Percentiles rank a stretch among this genome's conserved stretches.
These are phyloP conservation scores for Plutomurus gul DNA, from an alignment of 1,140 invertebrate species.

Conservation along the genomic window DNA sequence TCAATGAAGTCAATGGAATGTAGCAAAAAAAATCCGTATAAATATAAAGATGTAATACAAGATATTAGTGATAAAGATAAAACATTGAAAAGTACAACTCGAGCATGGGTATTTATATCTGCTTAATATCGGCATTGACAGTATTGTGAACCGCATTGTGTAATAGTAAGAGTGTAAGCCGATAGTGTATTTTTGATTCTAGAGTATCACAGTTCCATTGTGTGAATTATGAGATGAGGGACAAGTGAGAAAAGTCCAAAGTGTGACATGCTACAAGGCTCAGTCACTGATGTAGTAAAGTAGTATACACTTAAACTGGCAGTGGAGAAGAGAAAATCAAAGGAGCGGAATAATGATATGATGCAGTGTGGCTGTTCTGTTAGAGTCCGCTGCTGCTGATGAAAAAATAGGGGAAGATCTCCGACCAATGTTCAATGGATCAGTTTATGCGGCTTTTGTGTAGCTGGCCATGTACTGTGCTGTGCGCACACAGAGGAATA, in stretches of 20 bases:
- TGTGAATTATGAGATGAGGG: neutral
- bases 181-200: neutral
- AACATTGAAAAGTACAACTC: no score
- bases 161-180: neutral
- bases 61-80: no score
- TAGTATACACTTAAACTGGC: neutral
- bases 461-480: neutral
- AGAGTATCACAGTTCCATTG: neutral
- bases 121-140: no score
- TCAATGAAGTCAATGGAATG: no score
- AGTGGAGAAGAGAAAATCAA: neutral
- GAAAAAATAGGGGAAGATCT: neutral
- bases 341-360: constrained; percentile 15
- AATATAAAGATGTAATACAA: no score
- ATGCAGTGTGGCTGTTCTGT: neutral
- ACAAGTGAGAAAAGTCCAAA: neutral
- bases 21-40: no score
- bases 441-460: constrained; percentile 4
- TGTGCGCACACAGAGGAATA: neutral
- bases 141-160: no score
- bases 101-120: no score
- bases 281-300: no score
- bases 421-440: neutral
- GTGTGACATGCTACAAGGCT: neutral
- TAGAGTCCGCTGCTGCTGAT: neutral